These are phyloP conservation scores for Hydrophis major DNA, from an alignment of 2,797 vertebrate genomes.

Conservation along the genomic window DNA sequence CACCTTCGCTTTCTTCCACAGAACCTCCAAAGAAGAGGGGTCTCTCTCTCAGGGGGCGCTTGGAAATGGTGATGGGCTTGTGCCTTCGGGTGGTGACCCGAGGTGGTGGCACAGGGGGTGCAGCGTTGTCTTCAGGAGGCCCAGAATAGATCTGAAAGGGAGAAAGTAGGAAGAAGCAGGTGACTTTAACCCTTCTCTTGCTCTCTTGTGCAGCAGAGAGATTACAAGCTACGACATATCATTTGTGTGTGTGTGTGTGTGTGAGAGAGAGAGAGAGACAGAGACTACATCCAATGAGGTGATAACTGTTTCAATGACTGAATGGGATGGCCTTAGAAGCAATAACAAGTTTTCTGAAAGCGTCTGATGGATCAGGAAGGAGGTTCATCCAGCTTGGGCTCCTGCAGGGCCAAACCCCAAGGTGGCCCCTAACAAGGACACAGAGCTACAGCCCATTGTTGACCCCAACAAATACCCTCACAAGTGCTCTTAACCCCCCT, in stretches of 20 bases:
- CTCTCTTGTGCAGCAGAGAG: neutral
- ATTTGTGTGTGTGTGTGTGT: neutral
- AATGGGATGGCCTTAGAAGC: neutral
- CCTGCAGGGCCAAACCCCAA: neutral
- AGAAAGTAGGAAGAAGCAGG: neutral
- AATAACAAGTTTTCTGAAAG: neutral
- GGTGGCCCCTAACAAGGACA: neutral
- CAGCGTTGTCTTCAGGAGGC: conserved; percentile 82
- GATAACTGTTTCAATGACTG: too few relatives aligned
- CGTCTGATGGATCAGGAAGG: neutral
- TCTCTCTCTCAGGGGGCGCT: conserved; percentile 83
- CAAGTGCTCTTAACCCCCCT: too few relatives aligned
- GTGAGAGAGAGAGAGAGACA: too few relatives aligned
- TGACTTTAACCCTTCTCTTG: neutral
- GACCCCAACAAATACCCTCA: neutral
- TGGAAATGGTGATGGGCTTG: conserved; percentile 98
- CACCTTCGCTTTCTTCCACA: conserved; percentile 79
- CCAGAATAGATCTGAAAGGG: conserved; percentile 84
- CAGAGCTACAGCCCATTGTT: neutral
- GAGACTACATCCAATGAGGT: too few relatives aligned
- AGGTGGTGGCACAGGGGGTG: conserved; percentile 88
- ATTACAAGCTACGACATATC: neutral
- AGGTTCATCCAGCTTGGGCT: neutral
- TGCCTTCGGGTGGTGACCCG: conserved; percentile 85
- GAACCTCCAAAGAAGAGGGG: conserved; percentile 71